Base-by-base conservation (phyloP, 2,797 vertebrate genomes). In the Lateolabrax maculatus region DNA sequence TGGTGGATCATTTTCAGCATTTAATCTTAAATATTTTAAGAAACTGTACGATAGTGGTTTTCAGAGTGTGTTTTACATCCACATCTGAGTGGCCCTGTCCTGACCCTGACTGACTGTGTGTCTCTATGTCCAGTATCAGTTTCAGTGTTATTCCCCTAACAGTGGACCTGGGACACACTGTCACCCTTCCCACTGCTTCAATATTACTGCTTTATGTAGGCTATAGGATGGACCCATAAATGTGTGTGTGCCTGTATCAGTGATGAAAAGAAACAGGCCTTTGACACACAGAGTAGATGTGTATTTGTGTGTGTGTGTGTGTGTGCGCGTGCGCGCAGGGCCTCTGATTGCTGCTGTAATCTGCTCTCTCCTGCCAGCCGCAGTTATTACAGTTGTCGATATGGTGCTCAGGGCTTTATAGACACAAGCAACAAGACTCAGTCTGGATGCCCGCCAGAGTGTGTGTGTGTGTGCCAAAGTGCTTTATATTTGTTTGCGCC, bases 321-420 rank as follows among this genome's bases (percentile, higher is more conserved):
- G 46, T 34, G 21, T 18, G 34, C 37, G 34, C 65, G 73, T 67
- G 53, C 52, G 79, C 41, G 67, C n/a, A 43, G 37, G 75, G 62
- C 56, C 66, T 70, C 13, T 83, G 87, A 90, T 90, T 90, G 88
- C 77, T 71, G 81, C 87, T 92, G 91, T 94, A 93, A 94, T 95
- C 91, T 91, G 85, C 78, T 92, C 87, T 87, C 87, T 92, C 83
- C 89, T 93, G 90, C 91, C 90, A 92, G 89, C 88, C 86, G 81
- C 86, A 89, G 93, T 94, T 94, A 95, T 95, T 95, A 94, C 92
- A 94, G 90, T 93, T 92, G 92, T 93, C 90, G 81, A 89, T 93
- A 90, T 81, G 88, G 75, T 84, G 88, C 90, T 92, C 84, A 86
- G 90, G 91, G 90, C 88, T 95, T 94, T 92, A 93, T 88, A 91